Percentiles rank a stretch among this genome's conserved stretches.
Conservation (phyloP, 2,797 vertebrate genomes). For the Gobionotothen gibberifrons region DNA sequence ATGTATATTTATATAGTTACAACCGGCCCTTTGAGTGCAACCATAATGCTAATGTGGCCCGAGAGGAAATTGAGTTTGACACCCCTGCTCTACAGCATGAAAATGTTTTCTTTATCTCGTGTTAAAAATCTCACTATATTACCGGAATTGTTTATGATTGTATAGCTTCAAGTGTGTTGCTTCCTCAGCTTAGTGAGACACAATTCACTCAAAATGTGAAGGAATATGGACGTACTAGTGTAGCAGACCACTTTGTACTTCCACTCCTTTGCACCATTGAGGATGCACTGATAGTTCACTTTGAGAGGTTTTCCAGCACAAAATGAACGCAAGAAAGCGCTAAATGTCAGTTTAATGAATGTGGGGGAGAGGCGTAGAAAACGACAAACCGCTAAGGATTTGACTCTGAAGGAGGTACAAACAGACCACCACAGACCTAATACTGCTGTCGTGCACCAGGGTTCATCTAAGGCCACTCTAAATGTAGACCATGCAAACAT, state of each 20-base stretch:
- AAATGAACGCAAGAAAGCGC: background rate
- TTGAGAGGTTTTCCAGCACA: background rate
- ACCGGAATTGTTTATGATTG: background rate
- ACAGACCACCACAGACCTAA: background rate
- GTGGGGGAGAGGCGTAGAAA: background rate
- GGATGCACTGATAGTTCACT: background rate
- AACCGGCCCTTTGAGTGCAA: too few species aligned
- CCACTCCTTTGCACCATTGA: background rate
- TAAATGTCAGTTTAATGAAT: background rate
- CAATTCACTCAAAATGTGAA: background rate
- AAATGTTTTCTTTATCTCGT: background rate
- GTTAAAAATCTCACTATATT: background rate
- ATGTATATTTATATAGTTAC: too few species aligned
- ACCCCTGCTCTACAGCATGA: background rate
- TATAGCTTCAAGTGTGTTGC: background rate
- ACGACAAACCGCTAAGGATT: background rate
- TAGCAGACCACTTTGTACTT: background rate
- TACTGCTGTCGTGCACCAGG: background rate
- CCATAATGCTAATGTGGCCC: too few species aligned
- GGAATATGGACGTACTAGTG: background rate
- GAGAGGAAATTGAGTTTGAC: too few species aligned
- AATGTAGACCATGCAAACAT: slow-evolving; percentile 3
- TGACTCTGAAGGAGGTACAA: background rate
- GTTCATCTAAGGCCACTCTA: slow-evolving; percentile 1
- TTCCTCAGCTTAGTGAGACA: background rate